phyloP scores from a whole-genome alignment of 2,113 vertebrate genomes.

The Pseudorhombus dupliciocellatus region DNA sequence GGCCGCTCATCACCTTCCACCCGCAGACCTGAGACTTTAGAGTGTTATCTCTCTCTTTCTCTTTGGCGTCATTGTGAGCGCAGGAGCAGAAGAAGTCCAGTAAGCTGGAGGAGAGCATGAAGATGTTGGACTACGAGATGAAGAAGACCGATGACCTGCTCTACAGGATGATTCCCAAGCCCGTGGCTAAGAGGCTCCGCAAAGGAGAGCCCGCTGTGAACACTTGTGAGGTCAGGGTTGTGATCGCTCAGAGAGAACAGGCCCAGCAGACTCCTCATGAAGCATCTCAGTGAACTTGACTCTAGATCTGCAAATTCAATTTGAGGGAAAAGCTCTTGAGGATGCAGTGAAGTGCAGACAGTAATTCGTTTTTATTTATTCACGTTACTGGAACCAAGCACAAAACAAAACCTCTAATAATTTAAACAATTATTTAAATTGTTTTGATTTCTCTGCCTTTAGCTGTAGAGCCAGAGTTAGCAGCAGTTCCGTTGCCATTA shows the following conservation, averaged over 20 bases:
- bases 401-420: no score
- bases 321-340: no score
- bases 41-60: slow-evolving; percentile 8
- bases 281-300: no score
- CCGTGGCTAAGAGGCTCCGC: slow-evolving; percentile 80
- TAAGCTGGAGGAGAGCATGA: slow-evolving; percentile 83
- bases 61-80: slow-evolving; percentile 5
- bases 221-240: slow-evolving; percentile 79
- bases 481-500: no score
- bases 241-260: background rate
- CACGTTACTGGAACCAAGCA: no score
- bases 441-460: no score
- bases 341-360: no score
- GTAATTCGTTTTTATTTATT: no score
- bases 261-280: no score
- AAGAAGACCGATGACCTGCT: slow-evolving; percentile 84
- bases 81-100: slow-evolving; percentile 83
- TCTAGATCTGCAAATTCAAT: no score
- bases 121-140: slow-evolving; percentile 85
- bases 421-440: no score
- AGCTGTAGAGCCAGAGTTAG: no score
- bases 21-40: background rate
- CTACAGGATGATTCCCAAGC: slow-evolving; percentile 84
- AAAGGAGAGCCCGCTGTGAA: slow-evolving; percentile 82
- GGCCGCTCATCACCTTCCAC: background rate